Base-by-base conservation (phyloP, 2,797 vertebrate species). In the Natrix natrix region DNA sequence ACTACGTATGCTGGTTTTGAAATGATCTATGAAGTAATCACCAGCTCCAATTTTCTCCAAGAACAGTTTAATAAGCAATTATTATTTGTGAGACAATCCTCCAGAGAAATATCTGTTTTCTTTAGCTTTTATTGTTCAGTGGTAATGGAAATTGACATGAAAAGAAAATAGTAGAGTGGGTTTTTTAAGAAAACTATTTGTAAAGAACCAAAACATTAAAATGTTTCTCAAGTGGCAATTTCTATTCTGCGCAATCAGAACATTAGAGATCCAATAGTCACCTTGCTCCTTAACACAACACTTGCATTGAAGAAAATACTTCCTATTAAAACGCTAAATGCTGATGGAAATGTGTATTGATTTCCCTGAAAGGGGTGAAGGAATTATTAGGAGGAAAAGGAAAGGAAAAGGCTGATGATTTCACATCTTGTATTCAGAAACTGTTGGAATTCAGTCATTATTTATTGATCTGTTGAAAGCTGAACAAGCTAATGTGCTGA, bases 401-500 rank as follows among this genome's bases (percentile, higher is more conserved):
- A 92, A 69, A 89, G 87, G 92, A 92, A 92, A 60, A 92, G 89
- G 92, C 86, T 91, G 92, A 94, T 95, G 89, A 83, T 43, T 93
- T 93, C 91, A 93, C 93, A 93, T 94, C 63, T 69, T 92, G 83
- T 86, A 92, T 93, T 94, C 93, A 92, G 92, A 92, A 90, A 86
- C 87, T 78, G 89, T 92, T 87, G 83, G 78, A 92, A 94, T 94
- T 92, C 91, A 93, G 94, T 91, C 92, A 94, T 93, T 94, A 95
- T 89, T 93, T 94, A 95, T 95, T 26, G 94, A 95, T 92, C 66
- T 22, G 20, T 69, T 91, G 89, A 91, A 94, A 94, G 91, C 87
- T 91, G 93, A 94, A 93, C 92, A 95, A 94, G 93, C 90, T 90
- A 91, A 94, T 93, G 90, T 93, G 92, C 91, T 95, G 92, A 94